Percentiles rank a stretch among this genome's conserved stretches.
phyloP scores from a whole-genome alignment of 2,113 vertebrate genomes.

The Okapia johnstoni region DNA sequence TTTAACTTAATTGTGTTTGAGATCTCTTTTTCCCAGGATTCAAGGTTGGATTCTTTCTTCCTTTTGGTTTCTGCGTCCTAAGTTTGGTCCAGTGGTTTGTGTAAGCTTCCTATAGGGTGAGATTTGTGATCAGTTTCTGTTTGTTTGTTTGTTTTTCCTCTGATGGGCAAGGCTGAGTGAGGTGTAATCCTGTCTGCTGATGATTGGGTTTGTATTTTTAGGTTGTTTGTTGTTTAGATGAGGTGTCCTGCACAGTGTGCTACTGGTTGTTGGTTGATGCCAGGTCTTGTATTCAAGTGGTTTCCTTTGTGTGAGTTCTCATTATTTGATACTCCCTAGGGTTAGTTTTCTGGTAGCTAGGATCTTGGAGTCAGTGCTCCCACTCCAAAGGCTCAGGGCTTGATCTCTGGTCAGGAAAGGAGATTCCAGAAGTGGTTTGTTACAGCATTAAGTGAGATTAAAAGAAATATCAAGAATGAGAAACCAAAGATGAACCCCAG shows the following conservation, averaged over 20 bases:
- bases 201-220: neutral
- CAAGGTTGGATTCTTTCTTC: neutral
- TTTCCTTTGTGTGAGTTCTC: neutral
- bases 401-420: neutral
- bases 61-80: neutral
- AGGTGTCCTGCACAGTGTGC: fast-evolving
- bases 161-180: neutral
- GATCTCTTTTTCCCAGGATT: neutral
- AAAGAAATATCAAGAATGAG: neutral
- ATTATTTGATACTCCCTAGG: neutral
- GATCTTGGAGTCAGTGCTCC: neutral
- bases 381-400: neutral
- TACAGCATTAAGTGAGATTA: neutral
- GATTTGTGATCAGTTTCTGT: neutral
- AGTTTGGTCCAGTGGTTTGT: neutral
- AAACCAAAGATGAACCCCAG: neutral
- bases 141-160: neutral
- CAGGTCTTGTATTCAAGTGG: neutral
- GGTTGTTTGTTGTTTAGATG: neutral
- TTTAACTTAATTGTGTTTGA: neutral
- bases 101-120: neutral
- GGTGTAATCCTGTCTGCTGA: neutral
- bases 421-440: neutral
- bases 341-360: neutral
- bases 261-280: neutral